phyloP scores from a whole-genome alignment of 2,113 vertebrate genomes.

The Stomatorhinus ivindoensis region DNA sequence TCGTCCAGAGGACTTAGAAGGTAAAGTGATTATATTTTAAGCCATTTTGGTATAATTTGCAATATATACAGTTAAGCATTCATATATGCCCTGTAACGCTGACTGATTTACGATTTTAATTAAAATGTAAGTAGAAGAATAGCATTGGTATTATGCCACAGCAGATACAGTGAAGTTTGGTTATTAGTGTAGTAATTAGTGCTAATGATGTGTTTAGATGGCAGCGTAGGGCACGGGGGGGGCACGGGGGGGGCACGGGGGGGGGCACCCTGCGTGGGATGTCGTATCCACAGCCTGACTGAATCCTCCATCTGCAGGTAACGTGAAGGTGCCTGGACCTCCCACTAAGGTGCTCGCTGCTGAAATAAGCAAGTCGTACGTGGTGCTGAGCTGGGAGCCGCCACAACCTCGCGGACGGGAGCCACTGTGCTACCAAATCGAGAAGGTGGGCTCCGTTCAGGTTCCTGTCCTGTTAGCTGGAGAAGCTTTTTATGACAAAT shows the following conservation, averaged over 20 bases:
- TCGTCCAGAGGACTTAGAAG: conserved; percentile 82
- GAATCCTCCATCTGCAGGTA: conserved; percentile 53
- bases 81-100: neutral
- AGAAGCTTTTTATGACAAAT: neutral
- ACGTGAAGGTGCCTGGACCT: conserved; percentile 71
- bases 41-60: neutral
- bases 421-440: conserved; percentile 79
- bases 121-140: neutral
- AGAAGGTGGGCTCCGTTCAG: conserved; percentile 57
- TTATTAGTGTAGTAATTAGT: neutral
- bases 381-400: conserved; percentile 93
- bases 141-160: neutral
- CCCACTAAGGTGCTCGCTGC: conserved; percentile 83
- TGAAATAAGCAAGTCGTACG: conserved; percentile 79
- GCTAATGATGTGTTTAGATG: neutral
- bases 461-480: neutral
- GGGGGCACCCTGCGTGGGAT: neutral
- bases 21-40: conserved; percentile 48
- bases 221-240: neutral
- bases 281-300: neutral
- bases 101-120: neutral
- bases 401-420: conserved; percentile 78
- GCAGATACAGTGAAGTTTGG: neutral
- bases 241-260: neutral
- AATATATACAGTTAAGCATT: neutral